Base-by-base conservation (phyloP, 2,888 invertebrate genomes). In the Elegia similella region DNA sequence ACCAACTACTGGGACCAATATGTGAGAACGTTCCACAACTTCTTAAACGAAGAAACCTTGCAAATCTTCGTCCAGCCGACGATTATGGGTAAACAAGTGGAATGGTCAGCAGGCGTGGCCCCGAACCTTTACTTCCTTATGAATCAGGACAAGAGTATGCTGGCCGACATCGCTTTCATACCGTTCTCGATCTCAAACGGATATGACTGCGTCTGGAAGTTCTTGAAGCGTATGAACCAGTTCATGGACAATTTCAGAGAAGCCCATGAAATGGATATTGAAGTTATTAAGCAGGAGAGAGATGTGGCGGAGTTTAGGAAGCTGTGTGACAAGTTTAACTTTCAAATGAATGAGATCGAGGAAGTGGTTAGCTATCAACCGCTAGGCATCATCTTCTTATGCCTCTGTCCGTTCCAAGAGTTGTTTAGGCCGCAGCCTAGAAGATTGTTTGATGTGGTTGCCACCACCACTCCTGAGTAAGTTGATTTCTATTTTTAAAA, bases 81-180 rank as follows among this genome's bases (percentile, higher is more conserved):
- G 15, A 95, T 98, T 62, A 96, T 97, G 93, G 95, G 95, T 15
- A 95, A 96, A 71, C 93, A 94, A 72, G 96, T 97, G 67, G 95
- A 96, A 46, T 93, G 95, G 76, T 93, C 95, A 0, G 95, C 95
- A 57, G 96, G 96, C 1, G 90, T 92, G 30, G 94, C 96, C 0
- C 97, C 97, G 0, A 93, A 94, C 61, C 84, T 97, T 34, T 87
- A 92, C 43, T 94, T 94, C 67, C 92, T 96, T 55, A 88, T 97
- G 75, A 92, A 93, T 56, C 94, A 94, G 62, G 96, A 97, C 78
- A 86, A 88, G 52, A 69, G 86, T 17, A 86, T 96, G 74, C 70
- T 92, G 52, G 80, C 80, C 0, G 83, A 94, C 57, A 93, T 94
- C 55, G 73, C 84, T 1, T 92, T 92, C 55, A 93, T 96, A 62